A percentile compares a stretch with the other conserved stretches of the same genome.
Conservation (phyloP, 2,888 invertebrate genomes). For the Dicyrtomina minuta region DNA sequence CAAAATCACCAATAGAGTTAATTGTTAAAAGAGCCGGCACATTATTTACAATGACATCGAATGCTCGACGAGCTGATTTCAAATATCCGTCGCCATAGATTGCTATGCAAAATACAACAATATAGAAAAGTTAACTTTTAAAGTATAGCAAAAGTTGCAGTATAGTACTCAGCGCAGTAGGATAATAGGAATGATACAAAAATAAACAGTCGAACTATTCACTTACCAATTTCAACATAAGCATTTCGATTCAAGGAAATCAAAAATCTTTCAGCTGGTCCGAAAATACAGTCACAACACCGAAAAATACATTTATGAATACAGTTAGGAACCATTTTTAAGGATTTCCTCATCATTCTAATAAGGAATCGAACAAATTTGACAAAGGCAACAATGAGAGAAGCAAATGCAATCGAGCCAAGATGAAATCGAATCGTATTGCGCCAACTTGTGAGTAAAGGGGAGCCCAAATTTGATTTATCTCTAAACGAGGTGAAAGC, state of each 20-base stretch:
- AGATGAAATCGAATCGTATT: conserved; percentile 67
- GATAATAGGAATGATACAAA: too few species aligned
- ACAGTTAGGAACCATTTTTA: conserved; percentile 60
- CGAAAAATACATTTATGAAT: conserved; percentile 60
- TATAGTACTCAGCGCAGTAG: too few species aligned
- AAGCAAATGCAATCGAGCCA: conserved; percentile 77
- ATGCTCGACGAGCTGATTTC: conserved; percentile 65
- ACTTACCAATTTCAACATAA: conserved; percentile 68
- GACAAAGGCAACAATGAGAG: conserved; percentile 70
- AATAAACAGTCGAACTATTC: too few species aligned
- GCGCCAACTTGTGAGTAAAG: conserved; percentile 59
- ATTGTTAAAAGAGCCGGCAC: conserved; percentile 68
- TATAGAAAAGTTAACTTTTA: too few species aligned
- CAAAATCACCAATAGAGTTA: conserved; percentile 74
- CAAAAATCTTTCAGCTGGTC: conserved; percentile 67
- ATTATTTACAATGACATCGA: conserved; percentile 64
- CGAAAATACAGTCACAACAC: conserved; percentile 67
- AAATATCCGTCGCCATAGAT: conserved; percentile 69
- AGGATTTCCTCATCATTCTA: conserved; percentile 57
- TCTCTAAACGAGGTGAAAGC: too few species aligned
- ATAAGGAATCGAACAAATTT: conserved; percentile 65
- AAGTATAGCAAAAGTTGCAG: too few species aligned
- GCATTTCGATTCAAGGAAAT: conserved; percentile 69
- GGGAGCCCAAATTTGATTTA: conserved; percentile 58
- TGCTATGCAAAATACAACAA: too few species aligned